These are phyloP conservation scores for Melanotus villosus DNA, from an alignment of 2,888 invertebrate species.

Conservation along the genomic window DNA sequence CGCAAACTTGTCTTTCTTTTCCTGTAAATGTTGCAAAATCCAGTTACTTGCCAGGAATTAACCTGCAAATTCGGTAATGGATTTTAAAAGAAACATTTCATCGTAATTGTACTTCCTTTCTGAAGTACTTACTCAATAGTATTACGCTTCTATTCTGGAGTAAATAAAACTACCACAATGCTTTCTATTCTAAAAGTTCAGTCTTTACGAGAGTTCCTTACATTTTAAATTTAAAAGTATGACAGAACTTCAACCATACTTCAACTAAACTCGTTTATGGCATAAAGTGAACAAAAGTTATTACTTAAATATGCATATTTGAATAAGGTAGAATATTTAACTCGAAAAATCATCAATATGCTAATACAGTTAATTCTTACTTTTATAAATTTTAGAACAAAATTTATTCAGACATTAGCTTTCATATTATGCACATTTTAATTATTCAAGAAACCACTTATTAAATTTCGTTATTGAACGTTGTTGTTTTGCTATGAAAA, in stretches of 20 bases:
- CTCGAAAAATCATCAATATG: constrained; percentile 32
- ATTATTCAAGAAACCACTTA: constrained; percentile 1
- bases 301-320: constrained; percentile 52
- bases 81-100: background rate
- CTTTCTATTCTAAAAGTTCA: constrained; percentile 36
- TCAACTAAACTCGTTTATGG: constrained; percentile 40
- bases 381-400: constrained; percentile 25
- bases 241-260: constrained; percentile 40
- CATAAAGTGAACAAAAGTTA: constrained; percentile 43
- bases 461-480: constrained; percentile 6
- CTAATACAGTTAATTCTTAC: constrained; percentile 32
- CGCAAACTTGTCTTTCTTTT: background rate
- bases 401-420: constrained; percentile 28
- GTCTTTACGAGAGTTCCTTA: constrained; percentile 37
- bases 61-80: too few relatives aligned
- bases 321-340: constrained; percentile 31
- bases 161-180: constrained; percentile 8
- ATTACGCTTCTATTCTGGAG: too few relatives aligned
- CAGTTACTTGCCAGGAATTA: too few relatives aligned
- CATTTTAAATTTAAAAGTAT: constrained; percentile 48
- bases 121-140: too few relatives aligned
- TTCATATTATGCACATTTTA: constrained; percentile 27
- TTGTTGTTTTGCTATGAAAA: too few relatives aligned
- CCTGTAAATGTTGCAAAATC: background rate
- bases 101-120: background rate